These are phyloP conservation scores for Strigamia maritima DNA, from an alignment of 2,888 invertebrate species.

Conservation along the genomic window DNA sequence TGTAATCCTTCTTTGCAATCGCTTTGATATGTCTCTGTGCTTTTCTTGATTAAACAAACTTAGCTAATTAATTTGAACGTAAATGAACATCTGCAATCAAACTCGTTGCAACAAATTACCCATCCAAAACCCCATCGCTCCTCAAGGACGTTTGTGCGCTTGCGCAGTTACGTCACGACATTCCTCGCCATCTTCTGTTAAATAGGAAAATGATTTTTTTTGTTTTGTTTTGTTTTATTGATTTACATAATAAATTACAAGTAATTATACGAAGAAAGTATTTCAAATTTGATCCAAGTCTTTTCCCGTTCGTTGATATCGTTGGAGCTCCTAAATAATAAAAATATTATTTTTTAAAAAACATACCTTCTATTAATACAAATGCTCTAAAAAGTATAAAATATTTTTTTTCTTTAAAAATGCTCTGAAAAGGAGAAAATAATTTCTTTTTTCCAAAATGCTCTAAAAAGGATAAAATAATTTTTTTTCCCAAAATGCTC, in stretches of 20 bases:
- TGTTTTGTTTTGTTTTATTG: no score
- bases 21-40: not conserved
- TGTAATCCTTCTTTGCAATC: not conserved
- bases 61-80: not conserved
- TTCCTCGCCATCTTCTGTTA: not conserved
- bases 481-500: no score
- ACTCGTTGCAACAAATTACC: constrained; percentile 12
- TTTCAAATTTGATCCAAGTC: not conserved
- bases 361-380: no score
- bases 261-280: not conserved
- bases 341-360: not conserved
- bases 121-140: not conserved
- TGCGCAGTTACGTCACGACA: constrained; percentile 8
- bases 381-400: no score
- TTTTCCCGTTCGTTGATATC: constrained; percentile 40
- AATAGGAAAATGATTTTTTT: not conserved
- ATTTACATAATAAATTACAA: no score
- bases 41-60: not conserved
- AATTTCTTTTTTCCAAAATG: no score
- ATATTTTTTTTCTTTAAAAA: no score
- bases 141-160: not conserved
- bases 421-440: no score
- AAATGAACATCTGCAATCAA: constrained; percentile 16
- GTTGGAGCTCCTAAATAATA: constrained; percentile 43
- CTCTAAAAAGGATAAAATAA: no score